A percentile compares a stretch with the other conserved stretches of the same genome.
Evolutionary conservation across 2,113 vertebrate genomes (phyloP).

Genomic region (Cyprinodon variegatus): DNA sequence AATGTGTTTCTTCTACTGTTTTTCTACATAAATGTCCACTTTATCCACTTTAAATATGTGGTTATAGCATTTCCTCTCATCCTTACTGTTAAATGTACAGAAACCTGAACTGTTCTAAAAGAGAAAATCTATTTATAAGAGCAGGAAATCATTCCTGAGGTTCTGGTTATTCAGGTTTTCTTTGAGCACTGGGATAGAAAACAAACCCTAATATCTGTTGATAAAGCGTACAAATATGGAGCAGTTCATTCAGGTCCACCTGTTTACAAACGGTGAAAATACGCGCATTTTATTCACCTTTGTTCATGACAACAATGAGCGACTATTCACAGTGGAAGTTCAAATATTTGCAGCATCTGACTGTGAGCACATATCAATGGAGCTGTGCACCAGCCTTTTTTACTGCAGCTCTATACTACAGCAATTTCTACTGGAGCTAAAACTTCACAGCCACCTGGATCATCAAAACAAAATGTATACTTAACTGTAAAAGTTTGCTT

Average conservation of each 20-base stretch:
- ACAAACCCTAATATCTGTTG: not conserved
- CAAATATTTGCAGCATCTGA: slow-evolving; percentile 20
- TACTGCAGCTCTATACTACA: slow-evolving; percentile 1
- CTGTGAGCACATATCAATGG: not conserved
- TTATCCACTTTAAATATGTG: too few species aligned
- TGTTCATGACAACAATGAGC: not conserved
- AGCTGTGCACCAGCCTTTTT: not conserved
- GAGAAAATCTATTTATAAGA: too few species aligned
- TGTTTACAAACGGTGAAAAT: too few species aligned
- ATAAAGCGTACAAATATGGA: not conserved
- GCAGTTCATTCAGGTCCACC: not conserved
- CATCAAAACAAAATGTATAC: not conserved
- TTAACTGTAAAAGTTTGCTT: not conserved
- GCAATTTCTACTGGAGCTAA: not conserved
- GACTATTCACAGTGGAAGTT: slow-evolving; percentile 3
- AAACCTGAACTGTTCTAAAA: too few species aligned
- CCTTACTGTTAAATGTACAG: too few species aligned
- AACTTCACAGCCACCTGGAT: not conserved
- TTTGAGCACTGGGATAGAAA: not conserved
- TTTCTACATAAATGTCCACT: too few species aligned
- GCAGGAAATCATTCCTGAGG: not conserved
- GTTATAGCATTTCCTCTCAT: too few species aligned
- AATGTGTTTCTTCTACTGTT: too few species aligned
- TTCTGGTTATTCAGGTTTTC: not conserved
- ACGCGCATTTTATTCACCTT: not conserved